phyloP scores from a whole-genome alignment of 2,888 invertebrate species.

The Andrena flavipes region DNA sequence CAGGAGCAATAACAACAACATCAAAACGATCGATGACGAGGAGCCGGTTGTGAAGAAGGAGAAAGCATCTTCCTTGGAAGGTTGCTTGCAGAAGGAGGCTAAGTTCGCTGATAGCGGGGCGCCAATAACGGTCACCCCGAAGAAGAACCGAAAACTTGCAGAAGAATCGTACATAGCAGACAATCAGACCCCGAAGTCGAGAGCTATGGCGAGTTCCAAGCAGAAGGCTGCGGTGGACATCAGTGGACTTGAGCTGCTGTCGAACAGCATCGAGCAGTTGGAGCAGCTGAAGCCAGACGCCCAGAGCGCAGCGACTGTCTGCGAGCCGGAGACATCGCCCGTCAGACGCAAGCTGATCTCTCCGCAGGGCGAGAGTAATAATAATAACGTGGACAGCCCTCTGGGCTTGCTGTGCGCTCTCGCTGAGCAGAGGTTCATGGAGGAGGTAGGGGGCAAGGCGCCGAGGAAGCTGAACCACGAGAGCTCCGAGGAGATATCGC shows the following conservation, averaged over 20 bases:
- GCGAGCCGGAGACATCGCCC: slow-evolving; percentile 85
- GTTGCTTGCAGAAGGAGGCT: slow-evolving; percentile 19
- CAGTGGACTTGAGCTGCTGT: slow-evolving; percentile 92
- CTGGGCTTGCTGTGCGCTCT: slow-evolving; percentile 92
- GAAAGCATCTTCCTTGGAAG: slow-evolving; percentile 1
- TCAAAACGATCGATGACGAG: slow-evolving; percentile 25
- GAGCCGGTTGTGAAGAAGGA: slow-evolving; percentile 53
- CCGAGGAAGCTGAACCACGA: slow-evolving; percentile 70
- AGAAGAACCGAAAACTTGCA: slow-evolving; percentile 10
- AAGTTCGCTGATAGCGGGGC: slow-evolving; percentile 17
- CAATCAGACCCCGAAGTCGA: slow-evolving; percentile 62
- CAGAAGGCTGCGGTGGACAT: slow-evolving; percentile 87
- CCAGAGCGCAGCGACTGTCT: slow-evolving; percentile 76
- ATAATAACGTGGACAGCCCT: slow-evolving; percentile 83
- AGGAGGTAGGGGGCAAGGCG: slow-evolving; percentile 88
- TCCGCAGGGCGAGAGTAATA: slow-evolving; percentile 84
- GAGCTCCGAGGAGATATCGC: slow-evolving; percentile 77
- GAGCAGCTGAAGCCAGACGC: slow-evolving; percentile 86
- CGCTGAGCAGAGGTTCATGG: slow-evolving; percentile 93
- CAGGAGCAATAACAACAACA: slow-evolving; percentile 65
- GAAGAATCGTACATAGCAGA: slow-evolving; percentile 16
- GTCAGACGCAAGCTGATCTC: slow-evolving; percentile 75
- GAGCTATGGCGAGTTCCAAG: slow-evolving; percentile 46
- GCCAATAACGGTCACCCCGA: slow-evolving; percentile 1
- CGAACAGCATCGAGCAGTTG: slow-evolving; percentile 94